Evolutionary conservation across 2,797 vertebrate species (phyloP).

Genomic region (Falco rusticolus): DNA sequence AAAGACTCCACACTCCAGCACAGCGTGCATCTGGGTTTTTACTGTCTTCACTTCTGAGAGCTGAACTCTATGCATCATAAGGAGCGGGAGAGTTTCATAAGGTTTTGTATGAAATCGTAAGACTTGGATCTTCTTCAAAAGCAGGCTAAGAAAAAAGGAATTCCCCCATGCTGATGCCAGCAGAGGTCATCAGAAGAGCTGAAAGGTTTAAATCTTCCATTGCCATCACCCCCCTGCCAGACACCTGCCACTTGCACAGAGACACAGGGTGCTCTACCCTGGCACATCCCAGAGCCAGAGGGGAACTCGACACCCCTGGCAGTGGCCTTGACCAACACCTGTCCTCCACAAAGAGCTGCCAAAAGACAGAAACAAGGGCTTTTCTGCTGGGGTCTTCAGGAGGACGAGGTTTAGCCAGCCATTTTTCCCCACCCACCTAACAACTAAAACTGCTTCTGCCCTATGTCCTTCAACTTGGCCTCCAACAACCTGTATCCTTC

Average conservation of each 20-base stretch:
- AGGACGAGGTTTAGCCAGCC: not conserved
- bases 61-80: not conserved
- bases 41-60: conserved; percentile 21
- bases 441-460: not conserved
- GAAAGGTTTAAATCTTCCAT: conserved; percentile 45
- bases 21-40: not conserved
- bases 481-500: not conserved
- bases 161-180: conserved; percentile 59
- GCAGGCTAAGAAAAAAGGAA: conserved; percentile 22
- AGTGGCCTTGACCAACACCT: not conserved
- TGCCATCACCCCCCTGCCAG: conserved; percentile 16
- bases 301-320: not conserved
- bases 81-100: not conserved
- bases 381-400: not conserved
- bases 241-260: not conserved
- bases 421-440: not conserved
- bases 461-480: rapidly evolving
- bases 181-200: conserved; percentile 60
- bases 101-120: conserved; percentile 20
- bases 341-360: not conserved
- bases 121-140: conserved; percentile 62
- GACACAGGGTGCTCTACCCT: rapidly evolving
- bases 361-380: not conserved
- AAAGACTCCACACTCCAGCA: not conserved
- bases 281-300: not conserved